phyloP scores from a whole-genome alignment of 2,113 vertebrate species.

The Xenopus borealis region DNA sequence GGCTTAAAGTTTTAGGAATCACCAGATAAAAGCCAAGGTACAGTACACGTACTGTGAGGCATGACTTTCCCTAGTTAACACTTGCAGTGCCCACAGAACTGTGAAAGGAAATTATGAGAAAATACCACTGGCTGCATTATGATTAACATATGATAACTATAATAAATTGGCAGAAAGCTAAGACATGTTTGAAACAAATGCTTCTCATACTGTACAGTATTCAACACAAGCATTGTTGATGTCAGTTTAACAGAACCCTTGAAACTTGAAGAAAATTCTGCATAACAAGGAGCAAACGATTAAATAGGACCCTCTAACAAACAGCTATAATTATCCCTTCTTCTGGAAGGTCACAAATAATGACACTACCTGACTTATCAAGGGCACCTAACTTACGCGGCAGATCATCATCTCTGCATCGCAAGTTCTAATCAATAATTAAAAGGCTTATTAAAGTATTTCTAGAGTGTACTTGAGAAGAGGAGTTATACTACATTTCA shows the following conservation, averaged over 20 bases:
- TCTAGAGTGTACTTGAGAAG: conserved; percentile 74
- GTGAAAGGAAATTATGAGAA: too few relatives aligned
- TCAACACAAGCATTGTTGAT: not conserved
- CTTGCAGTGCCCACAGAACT: too few relatives aligned
- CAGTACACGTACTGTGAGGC: too few relatives aligned
- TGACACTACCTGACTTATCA: conserved; percentile 51
- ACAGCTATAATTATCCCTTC: conserved; percentile 37
- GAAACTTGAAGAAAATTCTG: not conserved
- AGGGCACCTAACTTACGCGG: conserved; percentile 65
- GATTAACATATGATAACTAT: too few relatives aligned
- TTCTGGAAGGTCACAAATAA: conserved; percentile 44
- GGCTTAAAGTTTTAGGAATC: too few relatives aligned
- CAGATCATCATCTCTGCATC: conserved; percentile 62
- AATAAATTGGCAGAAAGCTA: too few relatives aligned
- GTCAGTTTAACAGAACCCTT: not conserved
- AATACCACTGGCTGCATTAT: too few relatives aligned
- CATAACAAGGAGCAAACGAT: conserved; percentile 7
- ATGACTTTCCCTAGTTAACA: too few relatives aligned
- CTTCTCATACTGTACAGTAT: not conserved
- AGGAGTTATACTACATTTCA: conserved; percentile 89
- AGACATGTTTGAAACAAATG: not conserved
- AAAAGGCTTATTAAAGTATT: conserved; percentile 72
- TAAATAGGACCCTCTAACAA: conserved; percentile 29
- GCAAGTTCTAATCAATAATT: conserved; percentile 79
- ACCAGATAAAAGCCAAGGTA: too few relatives aligned